phyloP scores from a whole-genome alignment of 2,888 invertebrate genomes.

The Ommatoiulus sabulosus region DNA sequence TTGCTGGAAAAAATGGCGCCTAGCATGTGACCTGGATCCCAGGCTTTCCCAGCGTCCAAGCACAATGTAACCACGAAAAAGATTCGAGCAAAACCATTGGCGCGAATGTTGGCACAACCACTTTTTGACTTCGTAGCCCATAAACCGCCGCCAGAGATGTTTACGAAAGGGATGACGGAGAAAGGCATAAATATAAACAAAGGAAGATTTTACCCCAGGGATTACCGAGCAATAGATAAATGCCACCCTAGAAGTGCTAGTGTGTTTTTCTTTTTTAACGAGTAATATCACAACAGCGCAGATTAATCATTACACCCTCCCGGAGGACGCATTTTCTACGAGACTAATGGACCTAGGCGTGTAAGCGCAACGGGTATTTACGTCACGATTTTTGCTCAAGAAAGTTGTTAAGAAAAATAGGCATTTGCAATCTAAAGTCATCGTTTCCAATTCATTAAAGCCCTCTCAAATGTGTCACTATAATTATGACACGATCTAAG shows the following conservation, averaged over 20 bases:
- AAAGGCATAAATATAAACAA: conserved; percentile 21
- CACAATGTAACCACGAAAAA: neutral
- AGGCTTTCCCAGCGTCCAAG: neutral
- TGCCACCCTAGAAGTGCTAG: neutral
- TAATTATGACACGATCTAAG: too few species aligned
- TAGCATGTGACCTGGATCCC: neutral
- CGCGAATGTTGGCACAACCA: neutral
- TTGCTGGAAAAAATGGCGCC: neutral
- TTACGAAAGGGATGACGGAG: neutral
- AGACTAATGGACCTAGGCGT: neutral
- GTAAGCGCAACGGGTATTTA: neutral
- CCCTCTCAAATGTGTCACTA: neutral
- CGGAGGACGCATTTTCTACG: neutral
- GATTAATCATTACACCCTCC: neutral
- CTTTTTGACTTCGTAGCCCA: neutral
- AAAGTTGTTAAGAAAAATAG: too few species aligned
- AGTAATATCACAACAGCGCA: conserved; percentile 30
- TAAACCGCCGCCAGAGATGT: conserved; percentile 4
- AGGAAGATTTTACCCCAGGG: neutral
- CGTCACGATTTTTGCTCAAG: neutral
- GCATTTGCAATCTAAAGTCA: too few species aligned
- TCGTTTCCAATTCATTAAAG: too few species aligned
- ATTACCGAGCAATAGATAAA: conserved; percentile 17
- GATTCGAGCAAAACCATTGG: neutral
- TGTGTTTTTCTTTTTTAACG: neutral